Evolutionary conservation across 2,888 invertebrate species (phyloP).

Genomic region (Isoperla grammatica): DNA sequence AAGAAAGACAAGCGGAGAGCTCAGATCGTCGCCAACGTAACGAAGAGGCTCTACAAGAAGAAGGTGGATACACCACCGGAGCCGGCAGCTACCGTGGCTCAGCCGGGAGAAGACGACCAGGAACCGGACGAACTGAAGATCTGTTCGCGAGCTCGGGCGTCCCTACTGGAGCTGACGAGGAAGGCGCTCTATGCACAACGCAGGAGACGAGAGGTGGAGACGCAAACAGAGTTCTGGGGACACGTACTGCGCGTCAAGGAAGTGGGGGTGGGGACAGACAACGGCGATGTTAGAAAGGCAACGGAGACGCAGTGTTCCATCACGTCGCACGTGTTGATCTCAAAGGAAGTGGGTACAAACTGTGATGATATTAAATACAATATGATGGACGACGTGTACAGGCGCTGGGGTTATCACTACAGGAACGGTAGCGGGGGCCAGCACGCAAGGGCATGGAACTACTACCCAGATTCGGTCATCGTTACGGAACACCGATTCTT

Average conservation of each 20-base stretch:
- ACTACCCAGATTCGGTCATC: background rate
- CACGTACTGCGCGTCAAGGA: slow-evolving; percentile 52
- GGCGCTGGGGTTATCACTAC: slow-evolving; percentile 2
- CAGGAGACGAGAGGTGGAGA: slow-evolving; percentile 50
- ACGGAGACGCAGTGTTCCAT: background rate
- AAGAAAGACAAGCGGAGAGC: slow-evolving; percentile 39
- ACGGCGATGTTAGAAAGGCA: background rate
- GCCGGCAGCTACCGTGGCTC: background rate
- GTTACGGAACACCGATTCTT: slow-evolving; percentile 2
- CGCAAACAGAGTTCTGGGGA: slow-evolving; percentile 50
- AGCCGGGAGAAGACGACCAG: slow-evolving; percentile 35
- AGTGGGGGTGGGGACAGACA: slow-evolving; percentile 39
- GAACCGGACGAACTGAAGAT: slow-evolving; percentile 52
- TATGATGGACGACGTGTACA: slow-evolving; percentile 2
- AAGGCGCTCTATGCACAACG: slow-evolving; percentile 49
- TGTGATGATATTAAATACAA: too few relatives aligned
- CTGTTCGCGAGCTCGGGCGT: slow-evolving; percentile 54
- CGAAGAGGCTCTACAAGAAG: slow-evolving; percentile 56
- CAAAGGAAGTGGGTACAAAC: too few relatives aligned
- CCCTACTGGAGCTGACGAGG: slow-evolving; percentile 54
- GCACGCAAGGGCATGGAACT: background rate
- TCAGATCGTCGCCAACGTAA: slow-evolving; percentile 66
- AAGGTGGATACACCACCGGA: slow-evolving; percentile 26
- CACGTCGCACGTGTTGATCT: too few relatives aligned
- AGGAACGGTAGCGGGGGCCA: background rate